Percentiles rank a stretch among this genome's conserved stretches.
These are phyloP conservation scores for Chrysomela aeneicollis DNA, from an alignment of 2,888 invertebrate species.

Conservation along the genomic window DNA sequence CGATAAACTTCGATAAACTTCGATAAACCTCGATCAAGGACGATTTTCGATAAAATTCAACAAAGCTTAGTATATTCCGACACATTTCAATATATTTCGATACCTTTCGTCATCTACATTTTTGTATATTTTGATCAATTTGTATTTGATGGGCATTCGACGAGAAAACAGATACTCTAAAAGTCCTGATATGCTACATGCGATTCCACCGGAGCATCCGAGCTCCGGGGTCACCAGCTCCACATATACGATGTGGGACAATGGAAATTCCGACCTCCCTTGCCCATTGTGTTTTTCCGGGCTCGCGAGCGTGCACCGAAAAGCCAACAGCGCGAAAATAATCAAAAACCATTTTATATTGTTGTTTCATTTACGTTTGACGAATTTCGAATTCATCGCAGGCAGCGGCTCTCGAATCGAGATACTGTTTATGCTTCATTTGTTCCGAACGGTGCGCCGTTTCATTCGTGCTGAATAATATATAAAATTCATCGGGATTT, in stretches of 20 bases:
- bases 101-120: too few species aligned
- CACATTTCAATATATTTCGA: too few species aligned
- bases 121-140: too few species aligned
- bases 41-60: too few species aligned
- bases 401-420: background rate
- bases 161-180: too few species aligned
- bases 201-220: constrained; percentile 40
- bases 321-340: constrained; percentile 1
- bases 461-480: constrained; percentile 3
- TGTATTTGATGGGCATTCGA: too few species aligned
- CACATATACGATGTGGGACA: constrained; percentile 54
- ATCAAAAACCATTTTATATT: constrained; percentile 5
- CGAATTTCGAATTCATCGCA: constrained; percentile 3
- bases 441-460: background rate
- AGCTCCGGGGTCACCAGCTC: constrained; percentile 53
- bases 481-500: background rate
- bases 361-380: constrained; percentile 1
- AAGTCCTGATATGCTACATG: too few species aligned
- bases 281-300: constrained; percentile 56
- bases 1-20: too few species aligned
- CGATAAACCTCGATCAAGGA: too few species aligned
- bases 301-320: background rate
- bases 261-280: constrained; percentile 56
- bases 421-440: constrained; percentile 1
- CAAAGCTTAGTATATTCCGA: too few species aligned